Evolutionary conservation across 2,888 invertebrate species (phyloP).

Genomic region (Eristalis intricaria): DNA sequence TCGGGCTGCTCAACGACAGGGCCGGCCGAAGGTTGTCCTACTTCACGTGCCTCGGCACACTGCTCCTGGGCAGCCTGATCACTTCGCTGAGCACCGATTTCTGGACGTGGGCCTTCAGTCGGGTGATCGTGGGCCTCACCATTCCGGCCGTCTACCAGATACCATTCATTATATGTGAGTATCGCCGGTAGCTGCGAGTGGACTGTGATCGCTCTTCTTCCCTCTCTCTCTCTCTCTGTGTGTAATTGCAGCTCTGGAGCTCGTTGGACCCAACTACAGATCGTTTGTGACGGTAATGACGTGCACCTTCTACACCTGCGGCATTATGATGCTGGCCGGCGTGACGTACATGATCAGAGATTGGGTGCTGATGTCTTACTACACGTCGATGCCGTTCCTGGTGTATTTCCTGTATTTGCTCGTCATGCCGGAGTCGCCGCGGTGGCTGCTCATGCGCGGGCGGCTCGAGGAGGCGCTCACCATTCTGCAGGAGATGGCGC

Average conservation of each 20-base stretch:
- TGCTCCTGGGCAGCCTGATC: conserved; percentile 89
- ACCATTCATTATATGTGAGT: conserved; percentile 96
- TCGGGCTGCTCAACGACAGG: conserved; percentile 93
- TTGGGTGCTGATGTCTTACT: conserved; percentile 91
- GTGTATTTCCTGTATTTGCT: conserved; percentile 92
- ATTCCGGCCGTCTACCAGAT: conserved; percentile 97
- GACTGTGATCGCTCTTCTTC: not conserved
- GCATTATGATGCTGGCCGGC: conserved; percentile 90
- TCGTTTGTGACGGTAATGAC: conserved; percentile 96
- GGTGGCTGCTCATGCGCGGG: conserved; percentile 94
- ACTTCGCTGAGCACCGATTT: conserved; percentile 90
- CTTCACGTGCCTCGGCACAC: conserved; percentile 91
- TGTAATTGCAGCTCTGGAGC: conserved; percentile 89
- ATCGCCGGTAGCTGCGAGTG: conserved; percentile 20
- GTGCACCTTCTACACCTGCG: conserved; percentile 94
- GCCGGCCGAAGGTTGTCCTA: conserved; percentile 93
- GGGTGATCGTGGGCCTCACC: conserved; percentile 93
- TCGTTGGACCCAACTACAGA: conserved; percentile 94
- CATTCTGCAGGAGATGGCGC: conserved; percentile 89
- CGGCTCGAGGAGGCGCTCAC: conserved; percentile 90
- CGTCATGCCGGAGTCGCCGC: conserved; percentile 93
- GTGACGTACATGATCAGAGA: conserved; percentile 93
- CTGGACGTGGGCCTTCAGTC: conserved; percentile 91
- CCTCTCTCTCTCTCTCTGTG: not conserved
- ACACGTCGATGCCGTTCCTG: conserved; percentile 92